Evolutionary conservation across 1,140 invertebrate species (phyloP).

Genomic region (Hylyphantes graminicola): DNA sequence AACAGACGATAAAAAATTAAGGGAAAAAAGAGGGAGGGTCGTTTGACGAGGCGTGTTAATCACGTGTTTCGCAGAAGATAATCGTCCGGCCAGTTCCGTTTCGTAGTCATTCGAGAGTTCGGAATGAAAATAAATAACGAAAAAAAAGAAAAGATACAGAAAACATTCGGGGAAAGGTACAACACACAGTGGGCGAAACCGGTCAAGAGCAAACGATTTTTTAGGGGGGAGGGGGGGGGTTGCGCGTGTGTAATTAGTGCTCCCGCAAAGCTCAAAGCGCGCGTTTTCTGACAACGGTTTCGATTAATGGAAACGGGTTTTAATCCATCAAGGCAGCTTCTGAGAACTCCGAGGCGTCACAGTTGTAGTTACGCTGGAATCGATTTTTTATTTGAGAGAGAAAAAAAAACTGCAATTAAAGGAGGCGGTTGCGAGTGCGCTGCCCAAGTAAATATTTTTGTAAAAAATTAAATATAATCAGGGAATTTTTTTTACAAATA

Average conservation of each 20-base stretch:
- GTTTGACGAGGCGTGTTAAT: conserved; percentile 36
- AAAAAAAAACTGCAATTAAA: no score
- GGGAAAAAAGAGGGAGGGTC: background rate
- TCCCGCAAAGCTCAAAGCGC: conserved; percentile 6
- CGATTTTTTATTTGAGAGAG: no score
- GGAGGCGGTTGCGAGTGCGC: no score
- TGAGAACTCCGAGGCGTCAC: no score
- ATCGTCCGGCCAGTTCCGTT: conserved; percentile 57
- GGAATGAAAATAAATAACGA: background rate
- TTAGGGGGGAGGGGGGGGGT: background rate
- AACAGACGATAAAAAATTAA: conserved; percentile 19
- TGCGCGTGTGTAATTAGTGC: conserved; percentile 52
- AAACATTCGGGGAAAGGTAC: conserved; percentile 4
- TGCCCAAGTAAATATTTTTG: no score
- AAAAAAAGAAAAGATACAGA: conserved; percentile 21
- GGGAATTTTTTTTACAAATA: no score
- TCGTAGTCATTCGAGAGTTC: background rate
- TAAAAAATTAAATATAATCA: no score
- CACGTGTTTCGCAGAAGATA: conserved; percentile 52
- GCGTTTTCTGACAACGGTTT: conserved; percentile 30
- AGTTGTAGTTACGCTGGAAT: no score
- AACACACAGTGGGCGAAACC: conserved; percentile 51
- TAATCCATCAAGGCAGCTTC: background rate
- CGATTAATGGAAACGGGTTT: conserved; percentile 47
- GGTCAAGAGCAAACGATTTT: conserved; percentile 2